Base-by-base conservation (phyloP, 92 coral and sea anemone genomes). In the Paramuricea clavata region DNA sequence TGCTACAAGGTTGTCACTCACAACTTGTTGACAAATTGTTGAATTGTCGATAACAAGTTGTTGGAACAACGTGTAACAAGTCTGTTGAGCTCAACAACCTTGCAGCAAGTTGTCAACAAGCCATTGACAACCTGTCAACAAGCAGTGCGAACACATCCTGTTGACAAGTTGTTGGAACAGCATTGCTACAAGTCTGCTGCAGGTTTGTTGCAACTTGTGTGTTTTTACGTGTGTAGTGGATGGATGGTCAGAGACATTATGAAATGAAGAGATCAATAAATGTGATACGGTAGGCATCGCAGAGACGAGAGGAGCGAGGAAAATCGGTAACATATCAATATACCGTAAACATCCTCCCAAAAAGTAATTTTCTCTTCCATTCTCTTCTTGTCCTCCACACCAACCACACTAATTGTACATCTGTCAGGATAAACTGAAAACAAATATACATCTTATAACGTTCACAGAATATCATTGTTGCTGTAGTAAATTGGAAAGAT, bases 301-400 rank as follows among this genome's bases (percentile, higher is more conserved):
- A 36, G 42, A 36, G n/a, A n/a, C n/a, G n/a, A n/a, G n/a, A n/a
- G n/a, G n/a, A 47, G 10, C 52, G 52, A 15, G 10, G 9, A 3
- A 22, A 47, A 21, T 39, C 2, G 16, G 7, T n/a, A 74, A 19
- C 3, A 16, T 39, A 52, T n/a, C n/a, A 6, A n/a, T 89, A 74
- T 83, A 93, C 98, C 98, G 67, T 95, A 95, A 33, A 95, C 98
- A 21, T 95, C 89, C 80, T 93, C 96, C 99, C 99, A 96, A 84
- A 87, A 96, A 33, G 87, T 71, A 36, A 94, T 69, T 88, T 91
- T 94, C 54, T 80, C 83, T 30, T 88, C 89, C 44, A 59, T 85
- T 52, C 86, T 81, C 62, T 57, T 74, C 50, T 81, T 73, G 73
- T 89, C 93, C 47, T 92, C 93, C 83, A 96, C 79, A 36, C 97